These are phyloP conservation scores for Dipus sagitta DNA, from an alignment of 2,797 vertebrate genomes.

Conservation along the genomic window DNA sequence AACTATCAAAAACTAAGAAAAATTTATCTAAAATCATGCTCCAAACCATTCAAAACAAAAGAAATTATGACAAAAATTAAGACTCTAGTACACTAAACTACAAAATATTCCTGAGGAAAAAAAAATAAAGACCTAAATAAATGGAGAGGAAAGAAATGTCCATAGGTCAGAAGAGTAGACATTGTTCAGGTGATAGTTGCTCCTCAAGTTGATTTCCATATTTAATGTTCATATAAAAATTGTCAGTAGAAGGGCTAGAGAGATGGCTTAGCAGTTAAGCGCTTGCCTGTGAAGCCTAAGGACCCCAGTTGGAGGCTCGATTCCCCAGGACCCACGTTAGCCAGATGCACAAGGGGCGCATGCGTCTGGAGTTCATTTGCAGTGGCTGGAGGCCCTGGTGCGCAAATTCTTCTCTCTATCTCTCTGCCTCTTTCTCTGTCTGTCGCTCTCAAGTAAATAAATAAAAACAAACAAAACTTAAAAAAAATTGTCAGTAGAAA, in stretches of 20 bases:
- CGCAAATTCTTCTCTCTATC: too few species aligned
- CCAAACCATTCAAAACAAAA: not conserved
- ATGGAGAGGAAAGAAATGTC: not conserved
- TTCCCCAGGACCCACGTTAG: too few species aligned
- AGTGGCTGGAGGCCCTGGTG: too few species aligned
- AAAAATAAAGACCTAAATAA: not conserved
- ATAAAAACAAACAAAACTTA: too few species aligned
- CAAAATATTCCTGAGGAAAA: not conserved
- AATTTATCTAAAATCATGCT: not conserved
- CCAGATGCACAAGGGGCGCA: too few species aligned
- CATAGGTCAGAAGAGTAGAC: not conserved
- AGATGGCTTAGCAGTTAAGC: too few species aligned
- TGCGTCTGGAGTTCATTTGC: too few species aligned
- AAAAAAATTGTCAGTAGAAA: not conserved
- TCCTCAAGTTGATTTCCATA: not conserved
- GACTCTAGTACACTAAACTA: not conserved
- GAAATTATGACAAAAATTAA: not conserved
- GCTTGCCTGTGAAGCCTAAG: too few species aligned
- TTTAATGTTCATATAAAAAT: not conserved
- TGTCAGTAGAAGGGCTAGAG: not conserved
- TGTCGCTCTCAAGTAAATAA: too few species aligned
- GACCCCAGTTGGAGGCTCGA: too few species aligned
- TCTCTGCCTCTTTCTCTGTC: too few species aligned
- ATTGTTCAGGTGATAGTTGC: not conserved
- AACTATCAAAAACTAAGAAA: not conserved